phyloP scores from a whole-genome alignment of 2,113 vertebrate species.

The Corydoras maculifer region DNA sequence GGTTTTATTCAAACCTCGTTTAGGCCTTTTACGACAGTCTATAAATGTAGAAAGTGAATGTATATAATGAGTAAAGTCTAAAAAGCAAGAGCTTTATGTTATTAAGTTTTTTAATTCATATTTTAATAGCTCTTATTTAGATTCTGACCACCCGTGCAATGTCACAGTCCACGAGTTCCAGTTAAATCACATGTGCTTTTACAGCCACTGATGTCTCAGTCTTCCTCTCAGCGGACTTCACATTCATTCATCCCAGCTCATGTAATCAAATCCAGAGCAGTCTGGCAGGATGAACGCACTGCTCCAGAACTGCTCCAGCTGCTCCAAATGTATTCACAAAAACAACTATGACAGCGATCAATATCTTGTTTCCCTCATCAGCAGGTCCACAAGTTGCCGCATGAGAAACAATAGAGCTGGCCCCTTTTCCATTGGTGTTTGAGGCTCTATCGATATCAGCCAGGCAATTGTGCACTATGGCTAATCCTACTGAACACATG shows the following conservation, averaged over 20 bases:
- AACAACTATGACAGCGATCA: constrained; percentile 21
- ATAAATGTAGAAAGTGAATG: too few species aligned
- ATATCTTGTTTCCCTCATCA: constrained; percentile 29
- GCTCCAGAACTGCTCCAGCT: background rate
- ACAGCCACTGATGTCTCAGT: background rate
- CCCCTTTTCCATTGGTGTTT: constrained; percentile 3
- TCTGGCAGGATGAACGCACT: background rate
- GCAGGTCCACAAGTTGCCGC: constrained; percentile 5
- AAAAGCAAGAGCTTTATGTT: too few species aligned
- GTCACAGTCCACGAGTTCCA: too few species aligned
- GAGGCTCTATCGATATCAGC: constrained; percentile 15
- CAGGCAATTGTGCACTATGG: constrained; percentile 3
- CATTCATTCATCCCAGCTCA: background rate
- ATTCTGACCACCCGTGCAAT: background rate
- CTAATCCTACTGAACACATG: constrained; percentile 22
- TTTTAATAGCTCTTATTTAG: background rate
- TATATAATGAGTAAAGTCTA: too few species aligned
- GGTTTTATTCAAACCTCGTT: background rate
- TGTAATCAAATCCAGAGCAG: constrained; percentile 3
- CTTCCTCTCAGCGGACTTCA: background rate
- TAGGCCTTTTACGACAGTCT: background rate
- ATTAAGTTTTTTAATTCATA: background rate
- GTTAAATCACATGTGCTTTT: background rate
- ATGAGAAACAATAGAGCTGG: constrained; percentile 12
- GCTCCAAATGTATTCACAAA: constrained; percentile 2